Conservation (phyloP, 1,140 invertebrate genomes). For the Plectrocnemia conspersa region DNA sequence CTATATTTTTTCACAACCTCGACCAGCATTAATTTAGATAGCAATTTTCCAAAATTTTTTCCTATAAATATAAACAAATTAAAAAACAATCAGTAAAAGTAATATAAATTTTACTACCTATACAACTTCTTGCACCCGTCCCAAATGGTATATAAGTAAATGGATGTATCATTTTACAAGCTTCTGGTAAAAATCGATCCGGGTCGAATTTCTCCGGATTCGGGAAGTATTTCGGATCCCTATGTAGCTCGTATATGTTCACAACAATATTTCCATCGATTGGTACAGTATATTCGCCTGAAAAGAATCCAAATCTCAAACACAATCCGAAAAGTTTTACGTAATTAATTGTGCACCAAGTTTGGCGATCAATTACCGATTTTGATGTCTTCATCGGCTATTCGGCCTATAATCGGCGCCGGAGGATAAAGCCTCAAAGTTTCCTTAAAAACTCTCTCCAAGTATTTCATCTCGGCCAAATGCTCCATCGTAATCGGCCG, state of each 20-base stretch:
- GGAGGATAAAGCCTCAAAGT: constrained; percentile 62
- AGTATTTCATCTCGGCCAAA: constrained; percentile 59
- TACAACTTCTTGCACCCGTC: constrained; percentile 48
- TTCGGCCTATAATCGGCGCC: constrained; percentile 41
- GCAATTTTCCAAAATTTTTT: constrained; percentile 12
- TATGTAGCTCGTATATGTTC: constrained; percentile 53
- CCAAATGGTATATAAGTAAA: constrained; percentile 51
- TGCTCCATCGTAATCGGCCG: constrained; percentile 46
- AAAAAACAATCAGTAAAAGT: no score
- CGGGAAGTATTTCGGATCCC: constrained; percentile 62
- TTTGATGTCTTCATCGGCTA: constrained; percentile 22
- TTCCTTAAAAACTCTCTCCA: constrained; percentile 70
- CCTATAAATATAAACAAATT: no score
- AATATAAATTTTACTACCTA: no score
- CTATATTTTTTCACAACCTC: constrained; percentile 10
- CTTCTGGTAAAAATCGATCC: constrained; percentile 62
- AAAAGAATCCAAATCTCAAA: no score
- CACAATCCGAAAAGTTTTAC: no score
- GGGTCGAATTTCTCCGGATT: constrained; percentile 70
- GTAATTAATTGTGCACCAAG: no score
- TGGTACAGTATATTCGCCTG: no score
- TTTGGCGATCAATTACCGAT: no score
- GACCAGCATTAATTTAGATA: constrained; percentile 9
- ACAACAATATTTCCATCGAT: constrained; percentile 41
- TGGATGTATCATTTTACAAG: constrained; percentile 43